Percentiles rank a stretch among this genome's conserved stretches.
Conservation (phyloP, 2,797 vertebrate species). For the Mus minutoides region DNA sequence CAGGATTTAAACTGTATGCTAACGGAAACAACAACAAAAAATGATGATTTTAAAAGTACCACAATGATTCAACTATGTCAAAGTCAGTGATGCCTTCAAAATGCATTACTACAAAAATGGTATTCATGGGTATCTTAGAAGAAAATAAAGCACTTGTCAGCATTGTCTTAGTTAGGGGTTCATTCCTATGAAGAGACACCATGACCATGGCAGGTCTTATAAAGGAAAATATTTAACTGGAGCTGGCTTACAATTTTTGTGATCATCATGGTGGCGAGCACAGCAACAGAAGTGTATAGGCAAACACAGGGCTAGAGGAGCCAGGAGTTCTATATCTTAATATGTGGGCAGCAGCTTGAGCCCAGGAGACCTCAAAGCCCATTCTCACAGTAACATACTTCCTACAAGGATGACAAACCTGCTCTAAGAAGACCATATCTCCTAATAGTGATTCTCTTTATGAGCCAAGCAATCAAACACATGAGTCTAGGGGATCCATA, state of each 20-base stretch:
- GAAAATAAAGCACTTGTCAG: neutral
- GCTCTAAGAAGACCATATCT: neutral
- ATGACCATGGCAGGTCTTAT: neutral
- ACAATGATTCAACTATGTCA: neutral
- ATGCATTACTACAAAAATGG: neutral
- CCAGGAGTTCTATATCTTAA: neutral
- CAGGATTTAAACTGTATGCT: neutral
- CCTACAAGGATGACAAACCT: neutral
- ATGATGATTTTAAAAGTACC: neutral
- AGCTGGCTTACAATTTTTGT: neutral
- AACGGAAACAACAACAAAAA: neutral
- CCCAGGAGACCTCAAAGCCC: neutral
- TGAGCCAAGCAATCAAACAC: neutral
- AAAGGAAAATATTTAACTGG: neutral
- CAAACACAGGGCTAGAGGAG: neutral
- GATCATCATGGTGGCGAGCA: neutral
- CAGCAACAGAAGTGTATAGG: neutral
- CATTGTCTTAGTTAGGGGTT: neutral
- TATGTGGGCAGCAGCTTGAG: neutral
- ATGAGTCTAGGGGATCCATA: neutral
- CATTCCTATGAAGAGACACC: neutral
- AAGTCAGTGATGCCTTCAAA: neutral
- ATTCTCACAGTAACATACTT: neutral
- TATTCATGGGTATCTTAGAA: neutral
- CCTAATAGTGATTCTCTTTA: neutral